Percentiles rank a stretch among this genome's conserved stretches.
Evolutionary conservation across 2,888 invertebrate genomes (phyloP).

Genomic region (Acanthosepion lycidas): DNA sequence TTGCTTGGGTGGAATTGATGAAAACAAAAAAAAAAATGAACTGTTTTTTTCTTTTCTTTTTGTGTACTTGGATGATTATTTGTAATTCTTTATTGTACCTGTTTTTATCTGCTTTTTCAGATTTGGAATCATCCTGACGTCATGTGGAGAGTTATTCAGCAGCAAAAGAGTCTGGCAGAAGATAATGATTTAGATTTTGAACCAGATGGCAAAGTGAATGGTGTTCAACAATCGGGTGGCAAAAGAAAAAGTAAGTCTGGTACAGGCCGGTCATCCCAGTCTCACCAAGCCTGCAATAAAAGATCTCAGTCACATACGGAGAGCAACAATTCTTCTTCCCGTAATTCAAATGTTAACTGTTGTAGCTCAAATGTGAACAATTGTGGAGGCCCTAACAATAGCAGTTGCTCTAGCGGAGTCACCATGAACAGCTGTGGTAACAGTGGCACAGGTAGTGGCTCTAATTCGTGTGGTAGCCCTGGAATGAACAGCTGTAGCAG

Average conservation of each 20-base stretch:
- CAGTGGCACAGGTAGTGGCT: background rate
- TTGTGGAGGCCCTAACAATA: background rate
- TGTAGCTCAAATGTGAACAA: background rate
- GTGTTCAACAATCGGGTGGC: constrained; percentile 49
- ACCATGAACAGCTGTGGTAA: constrained; percentile 34
- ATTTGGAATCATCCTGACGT: constrained; percentile 78
- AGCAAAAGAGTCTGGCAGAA: constrained; percentile 65
- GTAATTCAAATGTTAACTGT: background rate
- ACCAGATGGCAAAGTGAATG: constrained; percentile 54
- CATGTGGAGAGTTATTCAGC: constrained; percentile 69
- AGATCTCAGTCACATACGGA: background rate
- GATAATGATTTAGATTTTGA: constrained; percentile 74
- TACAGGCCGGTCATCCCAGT: background rate
- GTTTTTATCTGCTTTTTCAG: constrained; percentile 60
- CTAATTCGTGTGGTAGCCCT: constrained; percentile 23
- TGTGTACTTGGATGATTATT: background rate
- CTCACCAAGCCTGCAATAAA: background rate
- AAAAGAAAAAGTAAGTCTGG: background rate
- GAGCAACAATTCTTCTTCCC: background rate
- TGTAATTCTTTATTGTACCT: background rate
- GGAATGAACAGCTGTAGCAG: constrained; percentile 10
- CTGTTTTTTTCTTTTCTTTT: background rate
- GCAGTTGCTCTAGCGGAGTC: constrained; percentile 8
- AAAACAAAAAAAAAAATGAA: too few relatives aligned
- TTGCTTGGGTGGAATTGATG: too few relatives aligned